Conservation (phyloP, 2,888 invertebrate genomes). For the Epicampocera succincta region DNA sequence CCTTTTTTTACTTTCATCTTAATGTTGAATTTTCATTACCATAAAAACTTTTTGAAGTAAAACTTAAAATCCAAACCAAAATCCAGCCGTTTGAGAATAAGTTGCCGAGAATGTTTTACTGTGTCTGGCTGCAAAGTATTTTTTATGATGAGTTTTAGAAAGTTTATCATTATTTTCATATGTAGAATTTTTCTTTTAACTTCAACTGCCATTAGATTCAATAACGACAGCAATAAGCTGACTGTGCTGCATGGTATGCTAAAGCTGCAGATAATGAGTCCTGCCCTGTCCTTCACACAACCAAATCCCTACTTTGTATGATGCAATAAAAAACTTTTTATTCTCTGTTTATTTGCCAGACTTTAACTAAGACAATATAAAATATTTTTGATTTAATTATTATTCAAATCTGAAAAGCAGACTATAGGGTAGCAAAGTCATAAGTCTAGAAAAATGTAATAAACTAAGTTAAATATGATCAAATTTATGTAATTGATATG, state of each 20-base stretch:
- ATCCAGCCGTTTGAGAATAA: slow-evolving; percentile 36
- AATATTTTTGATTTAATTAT: background rate
- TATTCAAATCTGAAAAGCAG: background rate
- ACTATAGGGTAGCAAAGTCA: background rate
- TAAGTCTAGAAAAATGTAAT: background rate
- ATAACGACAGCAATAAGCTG: background rate
- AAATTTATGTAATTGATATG: slow-evolving; percentile 54
- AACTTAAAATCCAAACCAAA: slow-evolving; percentile 15
- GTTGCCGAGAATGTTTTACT: slow-evolving; percentile 29
- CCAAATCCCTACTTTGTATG: too few species aligned
- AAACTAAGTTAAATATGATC: slow-evolving; percentile 38
- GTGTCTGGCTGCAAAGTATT: slow-evolving; percentile 36
- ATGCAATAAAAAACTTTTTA: too few species aligned
- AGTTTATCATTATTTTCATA: slow-evolving; percentile 40
- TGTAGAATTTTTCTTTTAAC: background rate
- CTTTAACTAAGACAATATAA: too few species aligned
- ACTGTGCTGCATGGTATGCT: background rate
- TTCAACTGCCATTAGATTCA: slow-evolving; percentile 23
- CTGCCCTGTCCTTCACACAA: too few species aligned
- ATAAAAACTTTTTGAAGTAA: slow-evolving; percentile 24
- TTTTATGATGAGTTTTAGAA: slow-evolving; percentile 48
- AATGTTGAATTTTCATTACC: slow-evolving; percentile 46
- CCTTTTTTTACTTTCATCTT: background rate
- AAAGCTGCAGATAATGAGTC: too few species aligned
- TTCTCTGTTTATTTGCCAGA: too few species aligned